Percentiles rank a stretch among this genome's conserved stretches.
phyloP scores from a whole-genome alignment of 2,797 vertebrate genomes.

The Gallinago nigripennis region DNA sequence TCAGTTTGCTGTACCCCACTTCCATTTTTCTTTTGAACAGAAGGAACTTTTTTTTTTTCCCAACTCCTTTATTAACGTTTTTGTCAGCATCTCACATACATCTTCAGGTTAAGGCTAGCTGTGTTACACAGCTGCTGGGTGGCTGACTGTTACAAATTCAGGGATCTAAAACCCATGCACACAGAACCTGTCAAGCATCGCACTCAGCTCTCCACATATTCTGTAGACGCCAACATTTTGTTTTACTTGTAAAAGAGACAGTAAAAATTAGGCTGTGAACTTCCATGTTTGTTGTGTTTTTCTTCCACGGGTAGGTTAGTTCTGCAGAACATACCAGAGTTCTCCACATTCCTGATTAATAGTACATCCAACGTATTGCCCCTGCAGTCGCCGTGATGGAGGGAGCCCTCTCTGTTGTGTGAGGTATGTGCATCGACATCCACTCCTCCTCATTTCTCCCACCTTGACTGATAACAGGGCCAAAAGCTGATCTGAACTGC shows the following conservation, averaged over 20 bases:
- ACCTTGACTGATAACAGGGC: neutral
- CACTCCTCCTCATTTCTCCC: neutral
- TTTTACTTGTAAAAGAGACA: neutral
- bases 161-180: neutral
- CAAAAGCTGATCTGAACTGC: neutral
- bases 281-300: neutral
- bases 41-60: neutral
- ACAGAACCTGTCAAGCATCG: fast-evolving
- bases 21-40: neutral
- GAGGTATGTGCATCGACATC: neutral
- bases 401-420: neutral
- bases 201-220: neutral
- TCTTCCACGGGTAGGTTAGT: neutral
- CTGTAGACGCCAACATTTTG: neutral
- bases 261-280: neutral
- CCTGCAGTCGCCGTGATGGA: neutral
- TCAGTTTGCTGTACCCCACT: neutral
- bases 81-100: neutral
- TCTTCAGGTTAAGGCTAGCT: neutral
- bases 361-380: neutral
- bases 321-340: neutral
- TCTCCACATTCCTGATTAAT: neutral
- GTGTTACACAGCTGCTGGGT: neutral
- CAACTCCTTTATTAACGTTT: neutral
- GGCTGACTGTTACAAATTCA: neutral